phyloP scores from a whole-genome alignment of 1,140 invertebrate genomes.

The Drosophila prosaltans region DNA sequence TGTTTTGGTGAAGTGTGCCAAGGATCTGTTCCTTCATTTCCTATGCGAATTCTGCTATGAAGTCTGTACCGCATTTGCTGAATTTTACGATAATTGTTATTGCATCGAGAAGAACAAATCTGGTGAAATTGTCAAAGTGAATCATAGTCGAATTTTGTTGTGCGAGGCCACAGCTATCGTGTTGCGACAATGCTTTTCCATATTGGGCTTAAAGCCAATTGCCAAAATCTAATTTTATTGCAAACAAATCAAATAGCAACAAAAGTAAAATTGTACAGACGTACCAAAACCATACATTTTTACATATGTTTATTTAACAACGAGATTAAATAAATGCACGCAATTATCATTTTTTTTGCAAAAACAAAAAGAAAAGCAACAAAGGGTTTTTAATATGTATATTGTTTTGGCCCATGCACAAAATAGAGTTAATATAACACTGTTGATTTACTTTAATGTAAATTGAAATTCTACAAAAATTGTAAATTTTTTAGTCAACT shows the following conservation, averaged over 20 bases:
- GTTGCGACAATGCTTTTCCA: constrained; percentile 93
- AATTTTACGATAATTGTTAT: constrained; percentile 99
- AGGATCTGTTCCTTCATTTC: constrained; percentile 93
- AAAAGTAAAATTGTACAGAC: background rate
- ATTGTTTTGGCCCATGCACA: no score
- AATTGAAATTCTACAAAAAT: no score
- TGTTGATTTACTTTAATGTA: no score
- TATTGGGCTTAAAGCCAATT: constrained; percentile 96
- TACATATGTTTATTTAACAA: background rate
- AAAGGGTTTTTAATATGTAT: no score
- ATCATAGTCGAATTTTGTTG: constrained; percentile 94
- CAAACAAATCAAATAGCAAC: background rate
- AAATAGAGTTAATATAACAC: no score
- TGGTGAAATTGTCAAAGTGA: constrained; percentile 91
- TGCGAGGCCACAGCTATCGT: constrained; percentile 96
- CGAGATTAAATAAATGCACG: background rate
- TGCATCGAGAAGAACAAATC: constrained; percentile 95
- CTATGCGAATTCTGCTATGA: constrained; percentile 99
- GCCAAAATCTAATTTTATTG: constrained; percentile 90
- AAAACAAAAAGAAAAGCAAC: no score
- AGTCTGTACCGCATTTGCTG: constrained; percentile 94
- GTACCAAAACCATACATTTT: no score
- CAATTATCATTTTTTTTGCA: background rate
- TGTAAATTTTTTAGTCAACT: no score
- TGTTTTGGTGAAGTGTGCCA: constrained; percentile 91